A percentile compares a stretch with the other conserved stretches of the same genome.
These are phyloP conservation scores for Electrona antarctica DNA, from an alignment of 2,113 vertebrate genomes.

Conservation along the genomic window DNA sequence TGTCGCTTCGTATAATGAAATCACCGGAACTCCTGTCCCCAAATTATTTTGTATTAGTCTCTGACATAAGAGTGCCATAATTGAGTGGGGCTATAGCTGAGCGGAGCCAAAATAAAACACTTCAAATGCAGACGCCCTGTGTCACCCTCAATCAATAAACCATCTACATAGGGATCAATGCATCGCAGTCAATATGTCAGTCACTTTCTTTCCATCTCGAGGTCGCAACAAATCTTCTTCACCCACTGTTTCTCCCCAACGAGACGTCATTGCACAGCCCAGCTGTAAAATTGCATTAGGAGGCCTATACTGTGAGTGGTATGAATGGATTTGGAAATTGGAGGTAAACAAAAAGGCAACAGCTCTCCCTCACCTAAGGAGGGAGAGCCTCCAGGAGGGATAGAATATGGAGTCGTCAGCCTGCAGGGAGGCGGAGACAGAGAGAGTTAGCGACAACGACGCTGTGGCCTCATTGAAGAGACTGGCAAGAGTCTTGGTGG, in stretches of 20 bases:
- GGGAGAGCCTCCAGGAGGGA: constrained; percentile 49
- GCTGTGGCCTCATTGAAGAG: constrained; percentile 47
- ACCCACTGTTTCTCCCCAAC: background rate
- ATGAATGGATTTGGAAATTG: constrained; percentile 36
- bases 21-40: constrained; percentile 8
- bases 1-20: constrained; percentile 15
- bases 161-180: constrained; percentile 43
- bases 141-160: constrained; percentile 35
- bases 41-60: constrained; percentile 31
- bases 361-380: constrained; percentile 30
- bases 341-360: constrained; percentile 56
- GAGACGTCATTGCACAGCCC: background rate
- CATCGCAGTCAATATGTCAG: constrained; percentile 15
- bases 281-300: constrained; percentile 4
- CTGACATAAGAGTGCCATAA: background rate
- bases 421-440: constrained; percentile 22
- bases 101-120: background rate
- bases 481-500: constrained; percentile 3
- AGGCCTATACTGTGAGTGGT: constrained; percentile 10
- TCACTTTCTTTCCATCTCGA: constrained; percentile 15
- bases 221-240: constrained; percentile 1
- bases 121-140: constrained; percentile 9
- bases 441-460: constrained; percentile 28
- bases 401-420: constrained; percentile 71
- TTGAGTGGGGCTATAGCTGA: background rate